Evolutionary conservation across 2,888 invertebrate species (phyloP), one percentile per base, ranked within the genome.

Genomic region (Drosophila siamana): DNA sequence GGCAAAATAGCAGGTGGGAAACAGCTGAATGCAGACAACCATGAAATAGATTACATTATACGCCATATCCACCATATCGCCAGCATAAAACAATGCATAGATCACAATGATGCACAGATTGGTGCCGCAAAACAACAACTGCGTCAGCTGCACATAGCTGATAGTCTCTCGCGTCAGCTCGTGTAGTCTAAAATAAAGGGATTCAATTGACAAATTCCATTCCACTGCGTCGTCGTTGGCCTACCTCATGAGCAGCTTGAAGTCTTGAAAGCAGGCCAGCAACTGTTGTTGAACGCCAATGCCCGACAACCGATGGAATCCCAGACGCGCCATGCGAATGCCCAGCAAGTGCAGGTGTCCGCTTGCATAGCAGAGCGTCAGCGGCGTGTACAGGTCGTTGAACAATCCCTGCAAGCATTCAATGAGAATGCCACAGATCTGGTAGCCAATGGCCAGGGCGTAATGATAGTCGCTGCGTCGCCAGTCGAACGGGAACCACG

Each of bases 1-100:
- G 33, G 70, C 83, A 16, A 63, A 83, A 22, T 86, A 88, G 38
- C 82, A 83, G 63, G 70, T 77, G 50, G 88, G 86, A 54, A 74
- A 83, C 1, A 86, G 59, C 43, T 86, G 82, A 13, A 80, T 11
- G 13, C 71, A 72, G 5, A 86, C 13, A 11, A 78, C 61, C 0
- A 19, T n/a, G 19, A 89, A 48, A 0, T 55, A 54, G 0, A 66
- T 4, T 0, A 22, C 9, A 38, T 86, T 67, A 40, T 73, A 86
- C 9, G 54, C 9, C 7, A 70, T 4, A 0, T 68, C 4, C 4
- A 71, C 13, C 1, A 57, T 4, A 38, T 75, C 73, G 2, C 64
- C 11, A 2, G 69, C 74, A 38, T 43, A 88, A 51, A 71, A 86
- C 0, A 75, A 19, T 0, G 67, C 43, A 26, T 78, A 75, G 28